Conservation (phyloP, 2,797 vertebrate species). For the Orientallactaga sibirica region DNA sequence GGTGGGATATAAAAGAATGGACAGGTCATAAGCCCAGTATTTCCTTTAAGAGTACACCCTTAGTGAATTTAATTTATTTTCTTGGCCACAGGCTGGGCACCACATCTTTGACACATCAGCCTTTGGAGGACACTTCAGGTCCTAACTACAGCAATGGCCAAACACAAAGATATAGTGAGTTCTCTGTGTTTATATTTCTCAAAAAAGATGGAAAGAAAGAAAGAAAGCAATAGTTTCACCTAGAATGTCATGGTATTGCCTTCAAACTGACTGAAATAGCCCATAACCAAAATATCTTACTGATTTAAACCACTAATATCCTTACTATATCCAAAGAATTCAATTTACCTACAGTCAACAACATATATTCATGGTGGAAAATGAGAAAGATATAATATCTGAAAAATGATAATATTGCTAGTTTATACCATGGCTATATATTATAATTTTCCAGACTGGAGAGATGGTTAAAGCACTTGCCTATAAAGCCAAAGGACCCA, state of each 20-base stretch:
- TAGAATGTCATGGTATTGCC: background rate
- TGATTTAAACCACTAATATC: background rate
- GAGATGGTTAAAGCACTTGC: no score
- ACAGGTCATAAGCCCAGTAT: no score
- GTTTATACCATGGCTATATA: background rate
- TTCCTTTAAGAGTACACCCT: no score
- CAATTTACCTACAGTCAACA: background rate
- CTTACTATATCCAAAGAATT: background rate
- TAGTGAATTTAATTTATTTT: background rate
- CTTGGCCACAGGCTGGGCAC: background rate
- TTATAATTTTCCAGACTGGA: background rate
- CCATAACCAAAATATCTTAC: slow-evolving; percentile 2
- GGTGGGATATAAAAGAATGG: background rate
- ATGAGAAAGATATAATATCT: slow-evolving; percentile 1
- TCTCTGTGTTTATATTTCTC: background rate
- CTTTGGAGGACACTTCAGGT: background rate
- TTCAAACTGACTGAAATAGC: slow-evolving; percentile 41
- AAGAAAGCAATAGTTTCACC: background rate
- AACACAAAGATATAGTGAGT: background rate
- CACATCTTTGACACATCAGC: background rate
- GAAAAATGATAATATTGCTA: background rate
- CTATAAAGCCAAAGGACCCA: no score
- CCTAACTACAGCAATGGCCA: background rate
- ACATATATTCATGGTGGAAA: background rate
- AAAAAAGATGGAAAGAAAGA: background rate